A percentile compares a stretch with the other conserved stretches of the same genome.
phyloP scores from a whole-genome alignment of 2,888 invertebrate species.

The Andrena praecox region DNA sequence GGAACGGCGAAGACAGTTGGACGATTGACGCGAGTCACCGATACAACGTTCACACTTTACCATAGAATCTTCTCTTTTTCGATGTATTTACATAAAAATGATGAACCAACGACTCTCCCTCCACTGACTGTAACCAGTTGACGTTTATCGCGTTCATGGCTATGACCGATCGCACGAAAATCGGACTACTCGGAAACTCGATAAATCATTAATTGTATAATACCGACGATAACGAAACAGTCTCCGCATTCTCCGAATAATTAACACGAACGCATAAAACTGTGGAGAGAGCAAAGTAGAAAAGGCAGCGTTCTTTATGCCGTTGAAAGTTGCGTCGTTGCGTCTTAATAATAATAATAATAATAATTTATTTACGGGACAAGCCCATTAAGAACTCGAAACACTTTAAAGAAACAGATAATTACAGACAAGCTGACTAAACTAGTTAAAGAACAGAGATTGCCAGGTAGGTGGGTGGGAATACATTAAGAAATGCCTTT shows the following conservation, averaged over 20 bases:
- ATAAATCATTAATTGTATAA: background rate
- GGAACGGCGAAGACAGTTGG: too few relatives aligned
- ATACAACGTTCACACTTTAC: slow-evolving; percentile 55
- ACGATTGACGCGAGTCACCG: too few relatives aligned
- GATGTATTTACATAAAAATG: slow-evolving; percentile 77
- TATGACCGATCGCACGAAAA: background rate
- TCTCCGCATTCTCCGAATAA: background rate
- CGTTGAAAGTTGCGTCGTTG: background rate
- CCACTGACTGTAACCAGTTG: slow-evolving; percentile 78
- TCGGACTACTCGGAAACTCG: background rate
- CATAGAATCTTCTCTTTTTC: slow-evolving; percentile 78
- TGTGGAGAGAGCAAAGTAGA: background rate
- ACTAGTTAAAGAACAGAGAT: too few relatives aligned
- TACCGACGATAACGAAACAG: too few relatives aligned
- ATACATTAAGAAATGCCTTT: too few relatives aligned
- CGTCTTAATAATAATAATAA: too few relatives aligned
- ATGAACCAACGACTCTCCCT: slow-evolving; percentile 78
- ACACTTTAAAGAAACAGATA: too few relatives aligned
- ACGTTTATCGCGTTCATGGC: slow-evolving; percentile 74
- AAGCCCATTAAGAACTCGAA: too few relatives aligned
- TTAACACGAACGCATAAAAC: background rate
- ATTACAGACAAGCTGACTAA: too few relatives aligned
- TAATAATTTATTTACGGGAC: too few relatives aligned
- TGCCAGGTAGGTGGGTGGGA: too few relatives aligned
- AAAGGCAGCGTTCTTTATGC: background rate